Conservation (phyloP, 2,113 vertebrate species). For the Cyphomyrus discorhynchus region DNA sequence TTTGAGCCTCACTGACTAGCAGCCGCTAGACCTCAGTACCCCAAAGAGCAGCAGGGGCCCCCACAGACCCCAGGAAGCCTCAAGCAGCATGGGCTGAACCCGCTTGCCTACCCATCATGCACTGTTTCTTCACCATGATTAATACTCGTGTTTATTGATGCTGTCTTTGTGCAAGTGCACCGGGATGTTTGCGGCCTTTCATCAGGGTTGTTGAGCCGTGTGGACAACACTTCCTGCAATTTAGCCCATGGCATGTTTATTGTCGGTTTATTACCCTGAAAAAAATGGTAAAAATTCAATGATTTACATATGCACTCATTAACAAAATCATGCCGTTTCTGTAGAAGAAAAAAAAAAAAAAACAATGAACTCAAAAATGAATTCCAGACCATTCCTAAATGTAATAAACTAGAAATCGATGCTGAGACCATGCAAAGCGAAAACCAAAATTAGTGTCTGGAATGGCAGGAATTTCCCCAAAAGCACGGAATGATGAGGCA, state of each 20-base stretch:
- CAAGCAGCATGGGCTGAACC: neutral
- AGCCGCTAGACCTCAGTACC: neutral
- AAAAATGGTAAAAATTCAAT: neutral
- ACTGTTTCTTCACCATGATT: neutral
- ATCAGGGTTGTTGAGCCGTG: neutral
- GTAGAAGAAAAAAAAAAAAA: neutral
- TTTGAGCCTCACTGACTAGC: neutral
- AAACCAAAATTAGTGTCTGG: conserved; percentile 2
- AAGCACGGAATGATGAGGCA: neutral
- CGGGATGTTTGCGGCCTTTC: neutral
- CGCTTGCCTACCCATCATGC: neutral
- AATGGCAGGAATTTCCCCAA: conserved; percentile 10
- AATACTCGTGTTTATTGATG: neutral
- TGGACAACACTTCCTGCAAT: neutral
- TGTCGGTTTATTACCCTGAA: neutral
- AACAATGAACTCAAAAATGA: neutral
- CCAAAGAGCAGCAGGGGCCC: neutral
- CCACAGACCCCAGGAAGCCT: neutral
- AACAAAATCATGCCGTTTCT: conserved; percentile 2
- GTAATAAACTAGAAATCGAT: neutral
- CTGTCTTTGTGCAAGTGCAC: neutral
- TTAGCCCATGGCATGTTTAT: conserved; percentile 7
- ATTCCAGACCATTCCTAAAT: conserved; percentile 15
- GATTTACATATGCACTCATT: conserved; percentile 24
- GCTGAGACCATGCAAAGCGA: neutral